Percentiles rank a stretch among this genome's conserved stretches.
These are phyloP conservation scores for Micoletzkya japonica DNA, from an alignment of 2,888 invertebrate species.

Conservation along the genomic window DNA sequence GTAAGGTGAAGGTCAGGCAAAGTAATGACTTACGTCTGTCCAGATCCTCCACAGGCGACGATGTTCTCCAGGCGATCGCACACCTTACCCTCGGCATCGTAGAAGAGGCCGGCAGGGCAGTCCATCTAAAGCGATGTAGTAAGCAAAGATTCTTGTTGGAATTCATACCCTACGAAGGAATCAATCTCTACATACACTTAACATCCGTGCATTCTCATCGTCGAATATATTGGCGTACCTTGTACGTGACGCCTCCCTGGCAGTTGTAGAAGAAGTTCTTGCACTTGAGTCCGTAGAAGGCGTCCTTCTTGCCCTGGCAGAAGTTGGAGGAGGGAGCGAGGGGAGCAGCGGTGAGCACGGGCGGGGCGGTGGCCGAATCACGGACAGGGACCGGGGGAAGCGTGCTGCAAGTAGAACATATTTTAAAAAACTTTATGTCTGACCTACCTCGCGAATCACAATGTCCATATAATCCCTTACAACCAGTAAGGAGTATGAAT, in stretches of 20 bases:
- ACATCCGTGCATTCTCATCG: too few species aligned
- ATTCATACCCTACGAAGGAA: not conserved
- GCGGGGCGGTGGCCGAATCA: too few species aligned
- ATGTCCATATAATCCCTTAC: too few species aligned
- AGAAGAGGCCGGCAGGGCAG: constrained; percentile 19
- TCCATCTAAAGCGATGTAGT: constrained; percentile 1
- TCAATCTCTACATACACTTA: not conserved
- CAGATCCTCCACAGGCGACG: not conserved
- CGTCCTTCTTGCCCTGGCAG: constrained; percentile 5
- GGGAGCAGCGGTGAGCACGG: too few species aligned
- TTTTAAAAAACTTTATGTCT: too few species aligned
- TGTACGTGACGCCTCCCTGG: constrained; percentile 7
- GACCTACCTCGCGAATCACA: too few species aligned
- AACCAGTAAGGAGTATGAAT: too few species aligned
- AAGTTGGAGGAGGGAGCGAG: not conserved
- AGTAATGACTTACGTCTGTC: too few species aligned
- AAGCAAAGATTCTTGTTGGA: too few species aligned
- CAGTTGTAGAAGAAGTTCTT: constrained; percentile 15
- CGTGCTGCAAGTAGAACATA: too few species aligned
- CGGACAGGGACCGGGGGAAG: not conserved
- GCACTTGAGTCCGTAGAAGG: constrained; percentile 21
- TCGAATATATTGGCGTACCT: not conserved
- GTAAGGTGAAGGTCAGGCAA: too few species aligned
- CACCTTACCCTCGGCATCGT: not conserved
- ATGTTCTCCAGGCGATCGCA: constrained; percentile 11